Base-by-base conservation (phyloP, 1,140 invertebrate species). In the Lepeophtheirus salmonis region DNA sequence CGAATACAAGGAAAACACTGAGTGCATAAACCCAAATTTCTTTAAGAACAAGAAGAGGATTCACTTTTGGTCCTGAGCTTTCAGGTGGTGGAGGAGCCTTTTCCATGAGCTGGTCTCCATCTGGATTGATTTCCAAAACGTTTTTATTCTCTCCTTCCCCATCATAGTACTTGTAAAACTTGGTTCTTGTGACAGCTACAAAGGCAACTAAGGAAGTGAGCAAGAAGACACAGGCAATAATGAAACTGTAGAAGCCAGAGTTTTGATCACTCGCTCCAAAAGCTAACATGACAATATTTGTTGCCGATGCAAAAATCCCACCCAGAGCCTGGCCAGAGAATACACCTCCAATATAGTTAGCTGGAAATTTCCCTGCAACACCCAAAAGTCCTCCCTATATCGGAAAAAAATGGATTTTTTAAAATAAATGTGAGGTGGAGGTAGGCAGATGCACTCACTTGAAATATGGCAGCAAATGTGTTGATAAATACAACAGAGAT, bases 271-370 rank as follows among this genome's bases (percentile, higher is more conserved):
- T 81, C 55, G 83, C 83, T 63, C 86, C 85, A 65, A 89, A 78
- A 60, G 83, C 80, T 0, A 91, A 73, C 0, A 88, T 83, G 18
- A 85, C 72, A 21, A 94, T 82, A 69, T 86, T 82, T 14, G 50
- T 50, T 12, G 16, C 62, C 2, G 89, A 84, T 2, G 89, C 85
- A 67, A 94, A 82, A 63, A 92, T 83, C 0, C 89, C 89, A 22
- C 88, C 89, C 1, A 92, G 71, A 17, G 88, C 86, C 75, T 94
- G 86, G 0, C 89, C 89, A 64, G 81, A 81, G 55, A 90, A 80
- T 50, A 84, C 80, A 0, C 86, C 86, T 0, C 84, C 85, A 70
- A 89, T 90, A 70, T 89, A 94, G 63, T 80, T 78, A 2, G 81
- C 75, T 0, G 87, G 83, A 74, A 94, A 91, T 63, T 82, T 78